A percentile compares a stretch with the other conserved stretches of the same genome.
Conservation (phyloP, 2,797 vertebrate genomes). For the Acestrorhynchus altus region DNA sequence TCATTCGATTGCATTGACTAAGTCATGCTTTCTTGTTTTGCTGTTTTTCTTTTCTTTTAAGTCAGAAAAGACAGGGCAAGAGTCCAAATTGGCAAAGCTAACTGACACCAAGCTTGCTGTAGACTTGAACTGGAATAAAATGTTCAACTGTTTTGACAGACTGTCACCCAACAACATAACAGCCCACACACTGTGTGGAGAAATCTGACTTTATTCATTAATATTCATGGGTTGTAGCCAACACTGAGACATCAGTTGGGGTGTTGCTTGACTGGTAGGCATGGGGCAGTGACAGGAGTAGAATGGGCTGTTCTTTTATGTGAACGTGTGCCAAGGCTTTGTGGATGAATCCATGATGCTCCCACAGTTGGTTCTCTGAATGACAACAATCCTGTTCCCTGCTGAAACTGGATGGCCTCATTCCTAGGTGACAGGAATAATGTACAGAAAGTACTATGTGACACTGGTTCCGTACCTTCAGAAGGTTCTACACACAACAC, state of each 20-base stretch:
- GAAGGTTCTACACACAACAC: constrained; percentile 14
- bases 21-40: not conserved
- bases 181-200: constrained; percentile 33
- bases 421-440: not conserved
- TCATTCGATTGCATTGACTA: not conserved
- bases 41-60: not conserved
- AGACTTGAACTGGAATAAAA: constrained; percentile 10
- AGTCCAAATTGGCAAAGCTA: constrained; percentile 13
- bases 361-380: constrained; percentile 6
- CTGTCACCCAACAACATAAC: constrained; percentile 43
- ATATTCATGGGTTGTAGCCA: constrained; percentile 48
- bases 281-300: constrained; percentile 22
- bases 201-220: constrained; percentile 51
- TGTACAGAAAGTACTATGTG: not conserved
- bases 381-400: not conserved
- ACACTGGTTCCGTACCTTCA: constrained; percentile 8
- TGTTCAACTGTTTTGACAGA: constrained; percentile 26
- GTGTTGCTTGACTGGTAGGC: constrained; percentile 9
- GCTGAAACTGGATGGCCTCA: not conserved
- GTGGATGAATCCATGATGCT: constrained; percentile 2
- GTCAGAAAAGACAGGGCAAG: not conserved
- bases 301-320: constrained; percentile 3
- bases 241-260: constrained; percentile 13
- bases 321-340: constrained; percentile 15
- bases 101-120: not conserved